Base-by-base conservation (phyloP, 2,113 vertebrate genomes). In the Daphoenositta chrysoptera region DNA sequence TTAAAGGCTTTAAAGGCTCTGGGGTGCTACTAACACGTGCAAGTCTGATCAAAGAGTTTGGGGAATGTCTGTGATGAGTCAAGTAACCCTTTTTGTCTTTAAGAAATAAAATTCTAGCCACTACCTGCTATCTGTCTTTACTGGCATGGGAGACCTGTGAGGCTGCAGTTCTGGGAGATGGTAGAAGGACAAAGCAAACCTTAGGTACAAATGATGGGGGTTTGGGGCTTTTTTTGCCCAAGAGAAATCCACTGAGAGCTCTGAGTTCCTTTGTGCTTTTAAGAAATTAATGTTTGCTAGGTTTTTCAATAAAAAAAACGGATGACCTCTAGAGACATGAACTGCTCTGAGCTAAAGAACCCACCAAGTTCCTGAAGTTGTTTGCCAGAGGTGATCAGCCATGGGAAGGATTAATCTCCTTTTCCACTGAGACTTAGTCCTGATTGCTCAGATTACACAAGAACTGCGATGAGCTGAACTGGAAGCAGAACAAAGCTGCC, bases 51-150 rank as follows among this genome's bases (percentile, higher is more conserved):
- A 83, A 89, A 92, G 90, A 93, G 83, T 93, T 95, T 81, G 92
- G 89, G 92, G 92, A 96, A 96, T 94, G 89, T 95, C 85, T 95
- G 92, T 96, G 92, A 94, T 92, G 73, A 95, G 96, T 96, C 88
- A 65, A 92, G 94, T 96, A 92, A 94, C 94, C 92, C 86, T 94
- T 94, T 89, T 89, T 95, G 92, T 94, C 92, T 92, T 93, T 26
- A 93, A 96, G 92, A 95, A 96, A 96, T 96, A 96, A 96, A 95
- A 86, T 81, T 90, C 33, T 93, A 24, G 93, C 96, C 86, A 89
- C 88, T 87, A 94, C 72, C 96, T 93, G 93, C 92, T 96, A 88
- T 96, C 71, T 97, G 92, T 96, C 88, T 95, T 96, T 95, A 83
- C 92, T 96, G 93, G 87, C 93, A 82, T 57, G 94, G 90, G 95